Percentiles rank a stretch among this genome's conserved stretches.
phyloP scores from a whole-genome alignment of 2,888 invertebrate species.

The Drosophila ezoana region DNA sequence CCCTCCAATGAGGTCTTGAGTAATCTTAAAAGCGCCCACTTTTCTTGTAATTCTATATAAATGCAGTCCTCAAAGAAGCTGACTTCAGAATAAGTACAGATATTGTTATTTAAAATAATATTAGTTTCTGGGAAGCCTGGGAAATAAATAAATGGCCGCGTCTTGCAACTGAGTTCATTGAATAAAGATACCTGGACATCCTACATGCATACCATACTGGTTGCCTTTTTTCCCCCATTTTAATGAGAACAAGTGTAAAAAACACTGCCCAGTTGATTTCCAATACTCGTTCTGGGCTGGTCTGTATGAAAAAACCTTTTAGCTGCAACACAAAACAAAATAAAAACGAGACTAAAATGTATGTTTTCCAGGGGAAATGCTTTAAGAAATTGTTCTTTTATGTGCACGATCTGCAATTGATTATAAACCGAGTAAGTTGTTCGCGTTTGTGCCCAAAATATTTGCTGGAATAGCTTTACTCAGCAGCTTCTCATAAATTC shows the following conservation, averaged over 20 bases:
- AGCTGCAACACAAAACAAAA: slow-evolving; percentile 1
- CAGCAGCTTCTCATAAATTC: neutral
- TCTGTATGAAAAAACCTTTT: neutral
- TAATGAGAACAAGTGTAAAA: neutral
- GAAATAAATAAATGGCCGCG: too few relatives aligned
- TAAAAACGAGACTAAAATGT: neutral
- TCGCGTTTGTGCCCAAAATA: neutral
- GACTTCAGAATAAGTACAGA: too few relatives aligned
- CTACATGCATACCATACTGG: neutral
- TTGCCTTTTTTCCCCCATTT: neutral
- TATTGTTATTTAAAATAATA: too few relatives aligned
- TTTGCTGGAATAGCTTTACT: neutral
- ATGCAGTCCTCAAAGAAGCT: too few relatives aligned
- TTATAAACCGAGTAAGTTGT: neutral
- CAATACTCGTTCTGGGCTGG: slow-evolving; percentile 13
- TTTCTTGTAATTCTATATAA: too few relatives aligned
- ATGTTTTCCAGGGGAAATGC: neutral
- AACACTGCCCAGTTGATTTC: slow-evolving; percentile 5
- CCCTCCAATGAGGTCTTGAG: neutral
- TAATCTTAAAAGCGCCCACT: neutral
- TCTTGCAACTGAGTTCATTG: too few relatives aligned
- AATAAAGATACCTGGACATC: too few relatives aligned
- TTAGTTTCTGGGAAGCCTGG: too few relatives aligned
- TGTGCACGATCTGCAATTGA: neutral
- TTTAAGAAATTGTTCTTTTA: too few relatives aligned